Evolutionary conservation across 2,113 vertebrate species (phyloP).

Genomic region (Seriola aureovittata): DNA sequence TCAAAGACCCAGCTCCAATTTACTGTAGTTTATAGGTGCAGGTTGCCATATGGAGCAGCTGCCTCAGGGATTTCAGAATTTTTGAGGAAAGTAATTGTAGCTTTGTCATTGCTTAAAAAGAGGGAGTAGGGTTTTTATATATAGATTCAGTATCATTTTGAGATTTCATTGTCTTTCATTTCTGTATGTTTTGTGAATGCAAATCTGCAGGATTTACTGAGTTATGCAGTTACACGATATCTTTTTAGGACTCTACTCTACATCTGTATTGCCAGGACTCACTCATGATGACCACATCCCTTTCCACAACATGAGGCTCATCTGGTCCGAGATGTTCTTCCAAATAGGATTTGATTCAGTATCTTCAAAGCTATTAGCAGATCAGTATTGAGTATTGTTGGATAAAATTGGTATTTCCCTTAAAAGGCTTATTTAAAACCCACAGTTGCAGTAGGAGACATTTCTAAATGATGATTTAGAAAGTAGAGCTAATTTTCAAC

Average conservation of each 20-base stretch:
- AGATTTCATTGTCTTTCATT: background rate
- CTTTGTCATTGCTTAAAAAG: conserved; percentile 27
- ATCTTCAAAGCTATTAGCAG: conserved; percentile 49
- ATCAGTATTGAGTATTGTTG: conserved; percentile 47
- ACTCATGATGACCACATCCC: conserved; percentile 28
- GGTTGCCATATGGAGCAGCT: conserved; percentile 65
- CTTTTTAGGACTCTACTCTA: background rate
- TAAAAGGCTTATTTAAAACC: conserved; percentile 33
- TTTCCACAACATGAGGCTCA: conserved; percentile 68
- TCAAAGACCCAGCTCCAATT: conserved; percentile 39
- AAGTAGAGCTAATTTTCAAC: conserved; percentile 3
- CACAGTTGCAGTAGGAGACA: conserved; percentile 18
- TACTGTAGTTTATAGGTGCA: conserved; percentile 53
- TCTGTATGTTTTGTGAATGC: background rate
- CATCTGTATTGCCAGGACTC: background rate
- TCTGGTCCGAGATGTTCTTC: conserved; percentile 60
- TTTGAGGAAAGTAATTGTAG: conserved; percentile 31
- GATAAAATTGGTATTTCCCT: conserved; percentile 55
- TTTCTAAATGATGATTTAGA: conserved; percentile 30
- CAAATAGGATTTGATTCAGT: conserved; percentile 58
- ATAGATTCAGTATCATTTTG: conserved; percentile 3
- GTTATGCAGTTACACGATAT: background rate
- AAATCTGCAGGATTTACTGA: conserved; percentile 13
- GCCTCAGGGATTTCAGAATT: conserved; percentile 30
- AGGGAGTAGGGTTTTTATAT: background rate